phyloP scores from a whole-genome alignment of 1,140 invertebrate genomes.

The Lamellibrachia luymesi region DNA sequence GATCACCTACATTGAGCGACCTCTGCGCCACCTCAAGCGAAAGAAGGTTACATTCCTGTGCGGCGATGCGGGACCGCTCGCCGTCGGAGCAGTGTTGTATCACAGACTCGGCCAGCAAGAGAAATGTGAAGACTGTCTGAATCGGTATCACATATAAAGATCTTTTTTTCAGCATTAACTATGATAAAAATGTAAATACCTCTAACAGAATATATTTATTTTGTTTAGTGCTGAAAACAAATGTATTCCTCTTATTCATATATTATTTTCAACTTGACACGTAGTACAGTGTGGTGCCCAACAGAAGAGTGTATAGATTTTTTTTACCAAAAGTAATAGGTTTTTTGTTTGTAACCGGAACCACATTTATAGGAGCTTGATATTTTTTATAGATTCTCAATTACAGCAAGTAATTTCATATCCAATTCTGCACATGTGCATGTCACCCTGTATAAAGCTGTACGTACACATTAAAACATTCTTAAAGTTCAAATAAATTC shows the following conservation, averaged over 20 bases:
- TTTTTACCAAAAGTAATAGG: no score
- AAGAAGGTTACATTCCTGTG: constrained; percentile 70
- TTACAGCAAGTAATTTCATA: no score
- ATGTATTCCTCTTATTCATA: not conserved
- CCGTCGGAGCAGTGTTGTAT: constrained; percentile 69
- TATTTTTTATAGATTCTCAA: no score
- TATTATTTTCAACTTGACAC: no score
- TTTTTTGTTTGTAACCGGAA: no score
- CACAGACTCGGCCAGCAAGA: constrained; percentile 52
- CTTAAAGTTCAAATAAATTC: not conserved
- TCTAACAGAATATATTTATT: not conserved
- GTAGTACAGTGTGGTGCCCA: no score
- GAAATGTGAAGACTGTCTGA: constrained; percentile 41
- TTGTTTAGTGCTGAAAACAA: not conserved
- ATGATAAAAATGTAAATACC: not conserved
- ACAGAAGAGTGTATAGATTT: no score
- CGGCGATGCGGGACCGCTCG: constrained; percentile 75
- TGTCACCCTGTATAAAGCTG: no score
- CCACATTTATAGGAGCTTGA: no score
- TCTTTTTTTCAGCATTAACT: not conserved
- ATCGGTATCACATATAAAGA: constrained; percentile 39
- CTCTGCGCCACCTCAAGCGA: constrained; percentile 57
- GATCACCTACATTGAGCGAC: constrained; percentile 55
- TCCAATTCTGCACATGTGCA: no score
- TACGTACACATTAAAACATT: no score